These are phyloP conservation scores for Rotaria macrura DNA, from an alignment of 2,888 invertebrate species.

Conservation along the genomic window DNA sequence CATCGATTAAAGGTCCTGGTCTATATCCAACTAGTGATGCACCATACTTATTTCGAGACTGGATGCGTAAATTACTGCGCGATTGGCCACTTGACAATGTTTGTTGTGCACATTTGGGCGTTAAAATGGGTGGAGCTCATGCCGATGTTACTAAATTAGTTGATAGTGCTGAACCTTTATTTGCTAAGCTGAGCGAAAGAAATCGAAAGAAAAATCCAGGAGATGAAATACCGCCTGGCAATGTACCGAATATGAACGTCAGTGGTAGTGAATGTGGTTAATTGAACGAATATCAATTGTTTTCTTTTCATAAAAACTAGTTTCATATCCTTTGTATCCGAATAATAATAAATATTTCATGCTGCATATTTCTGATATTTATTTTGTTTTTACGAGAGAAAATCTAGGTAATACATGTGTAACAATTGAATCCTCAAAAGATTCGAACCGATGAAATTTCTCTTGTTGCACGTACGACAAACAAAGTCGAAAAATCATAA, in stretches of 20 bases:
- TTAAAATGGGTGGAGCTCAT: conserved; percentile 12
- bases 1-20: background rate
- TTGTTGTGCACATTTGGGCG: conserved; percentile 11
- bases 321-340: too few relatives aligned
- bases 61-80: background rate
- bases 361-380: too few relatives aligned
- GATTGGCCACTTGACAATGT: conserved; percentile 13
- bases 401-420: too few relatives aligned
- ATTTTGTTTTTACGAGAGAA: too few relatives aligned
- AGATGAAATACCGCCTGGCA: background rate
- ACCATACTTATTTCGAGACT: conserved; percentile 17
- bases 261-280: conserved; percentile 19
- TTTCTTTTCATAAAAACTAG: too few relatives aligned
- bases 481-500: too few relatives aligned
- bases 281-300: background rate
- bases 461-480: too few relatives aligned
- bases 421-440: too few relatives aligned
- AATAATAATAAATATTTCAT: too few relatives aligned
- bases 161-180: background rate
- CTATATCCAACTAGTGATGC: background rate
- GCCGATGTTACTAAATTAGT: background rate
- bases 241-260: background rate
- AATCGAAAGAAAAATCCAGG: background rate
- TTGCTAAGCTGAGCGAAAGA: background rate
- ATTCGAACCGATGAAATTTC: too few relatives aligned